Evolutionary conservation across 2,113 vertebrate species (phyloP), one percentile per base, ranked within the genome.

Genomic region (Loxodonta africana): DNA sequence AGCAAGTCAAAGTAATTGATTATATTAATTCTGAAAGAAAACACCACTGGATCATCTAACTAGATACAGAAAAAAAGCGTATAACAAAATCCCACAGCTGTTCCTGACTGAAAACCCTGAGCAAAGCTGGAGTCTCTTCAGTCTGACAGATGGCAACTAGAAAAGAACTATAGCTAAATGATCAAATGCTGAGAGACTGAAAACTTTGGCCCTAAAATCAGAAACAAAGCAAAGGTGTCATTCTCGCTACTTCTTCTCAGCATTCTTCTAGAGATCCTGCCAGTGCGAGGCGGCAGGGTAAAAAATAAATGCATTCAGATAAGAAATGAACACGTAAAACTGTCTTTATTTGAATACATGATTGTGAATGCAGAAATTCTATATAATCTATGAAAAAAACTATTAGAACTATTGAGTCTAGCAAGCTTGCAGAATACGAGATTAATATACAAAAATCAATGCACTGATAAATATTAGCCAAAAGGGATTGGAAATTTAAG

Each of bases 171-270:
- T 41, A 18, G 30, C 67, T 15, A 71, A 10, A 10, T 33, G 67
- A 62, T 26, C 26, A 5, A 21, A 12, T 1, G 1, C 7, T 4
- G 46, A 9, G 28, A 37, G 91, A 12, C n/a, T 28, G 28, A 84
- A 8, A 0, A 8, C 2, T 18, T 23, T n/a, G 14, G 5, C 33
- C 51, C 26, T 51, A 6, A 20, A n/a, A 41, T 41, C 6, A 25
- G 69, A 48, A 77, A 23, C 0, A 21, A 74, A 46, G 57, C 21
- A 12, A 60, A 20, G 12, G 5, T 17, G n/a, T 17, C 20, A 15
- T 44, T 44, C 10, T 33, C 26, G 4, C 18, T 23, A 15, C 23
- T 26, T 10, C n/a, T 48, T 6, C 14, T 20, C n/a, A 8, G 28
- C 48, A 15, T 15, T 2, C 14, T 15, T 23, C 41, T 15, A 10